These are phyloP conservation scores for Chirona hameri DNA, from an alignment of 2,888 invertebrate genomes.

Conservation along the genomic window DNA sequence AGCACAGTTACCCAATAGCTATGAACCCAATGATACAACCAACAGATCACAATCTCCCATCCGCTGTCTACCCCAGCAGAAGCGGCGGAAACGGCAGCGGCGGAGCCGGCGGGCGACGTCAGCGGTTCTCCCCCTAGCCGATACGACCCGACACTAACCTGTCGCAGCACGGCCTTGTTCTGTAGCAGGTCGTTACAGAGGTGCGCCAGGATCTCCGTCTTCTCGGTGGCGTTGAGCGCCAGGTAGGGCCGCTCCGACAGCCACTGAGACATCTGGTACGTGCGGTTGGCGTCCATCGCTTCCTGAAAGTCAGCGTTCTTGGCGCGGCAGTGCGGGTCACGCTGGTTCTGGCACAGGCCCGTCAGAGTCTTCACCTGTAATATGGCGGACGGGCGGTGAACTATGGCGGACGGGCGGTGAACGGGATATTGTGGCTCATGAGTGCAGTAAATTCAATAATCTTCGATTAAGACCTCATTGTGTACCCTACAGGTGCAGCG, in stretches of 20 bases:
- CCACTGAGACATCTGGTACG: constrained; percentile 60
- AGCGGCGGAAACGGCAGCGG: too few relatives aligned
- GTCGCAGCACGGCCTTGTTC: constrained; percentile 75
- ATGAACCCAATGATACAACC: not conserved
- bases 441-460: too few relatives aligned
- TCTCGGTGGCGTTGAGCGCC: constrained; percentile 76
- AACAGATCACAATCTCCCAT: not conserved
- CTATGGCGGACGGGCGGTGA: not conserved
- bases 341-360: constrained; percentile 6
- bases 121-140: too few relatives aligned
- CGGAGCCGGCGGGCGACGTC: too few relatives aligned
- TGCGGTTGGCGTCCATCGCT: constrained; percentile 67
- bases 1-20: too few relatives aligned
- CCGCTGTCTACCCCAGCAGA: too few relatives aligned
- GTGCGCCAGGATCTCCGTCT: constrained; percentile 83
- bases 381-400: not conserved
- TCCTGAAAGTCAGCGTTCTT: constrained; percentile 78
- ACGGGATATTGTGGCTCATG: too few relatives aligned
- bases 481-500: too few relatives aligned
- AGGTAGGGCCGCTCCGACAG: constrained; percentile 62
- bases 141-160: too few relatives aligned
- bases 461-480: too few relatives aligned
- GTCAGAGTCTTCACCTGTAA: constrained; percentile 12
- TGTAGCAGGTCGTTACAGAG: constrained; percentile 91
- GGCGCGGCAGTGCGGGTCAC: constrained; percentile 45